Evolutionary conservation across 2,797 vertebrate genomes (phyloP).

Genomic region (Acanthurus leucopareius): DNA sequence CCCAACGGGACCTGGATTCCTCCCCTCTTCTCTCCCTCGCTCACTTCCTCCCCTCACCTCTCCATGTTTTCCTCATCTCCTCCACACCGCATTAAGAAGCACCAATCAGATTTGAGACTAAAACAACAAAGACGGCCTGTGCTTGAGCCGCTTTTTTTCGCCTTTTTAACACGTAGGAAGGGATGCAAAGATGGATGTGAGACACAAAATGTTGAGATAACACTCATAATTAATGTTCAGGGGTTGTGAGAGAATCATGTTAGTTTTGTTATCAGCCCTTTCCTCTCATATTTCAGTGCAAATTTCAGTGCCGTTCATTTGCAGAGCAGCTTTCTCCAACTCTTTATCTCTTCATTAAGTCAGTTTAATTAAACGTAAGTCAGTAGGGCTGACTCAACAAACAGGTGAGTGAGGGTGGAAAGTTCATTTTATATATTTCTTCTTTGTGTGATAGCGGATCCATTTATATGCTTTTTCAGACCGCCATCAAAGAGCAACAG

Average conservation of each 20-base stretch:
- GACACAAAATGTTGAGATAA: conserved; percentile 25
- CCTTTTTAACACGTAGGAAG: conserved; percentile 5
- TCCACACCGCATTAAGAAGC: conserved; percentile 34
- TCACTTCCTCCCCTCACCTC: conserved; percentile 32
- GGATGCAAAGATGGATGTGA: conserved; percentile 11
- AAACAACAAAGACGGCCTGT: conserved; percentile 42
- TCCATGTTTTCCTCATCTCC: conserved; percentile 50
- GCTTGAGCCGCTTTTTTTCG: conserved; percentile 31
- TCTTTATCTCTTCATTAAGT: background rate
- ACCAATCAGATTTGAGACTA: conserved; percentile 41
- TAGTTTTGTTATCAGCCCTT: conserved; percentile 13
- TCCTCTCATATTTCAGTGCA: conserved; percentile 1
- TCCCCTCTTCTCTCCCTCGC: background rate
- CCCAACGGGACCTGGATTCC: conserved; percentile 33
- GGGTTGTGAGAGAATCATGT: conserved; percentile 12
- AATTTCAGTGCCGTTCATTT: conserved; percentile 33
- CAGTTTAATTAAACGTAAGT: conserved; percentile 49
- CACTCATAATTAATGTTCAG: conserved; percentile 8
- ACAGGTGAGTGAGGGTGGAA: conserved; percentile 21
- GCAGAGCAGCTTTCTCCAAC: conserved; percentile 46
- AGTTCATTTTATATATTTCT: conserved; percentile 46
- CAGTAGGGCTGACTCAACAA: conserved; percentile 47
- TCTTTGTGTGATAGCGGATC: conserved; percentile 64
- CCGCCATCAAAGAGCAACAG: conserved; percentile 58
- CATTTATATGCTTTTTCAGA: conserved; percentile 57